Evolutionary conservation across 1,140 invertebrate genomes (phyloP).

Genomic region (Stenopsyche tienmushanensis): DNA sequence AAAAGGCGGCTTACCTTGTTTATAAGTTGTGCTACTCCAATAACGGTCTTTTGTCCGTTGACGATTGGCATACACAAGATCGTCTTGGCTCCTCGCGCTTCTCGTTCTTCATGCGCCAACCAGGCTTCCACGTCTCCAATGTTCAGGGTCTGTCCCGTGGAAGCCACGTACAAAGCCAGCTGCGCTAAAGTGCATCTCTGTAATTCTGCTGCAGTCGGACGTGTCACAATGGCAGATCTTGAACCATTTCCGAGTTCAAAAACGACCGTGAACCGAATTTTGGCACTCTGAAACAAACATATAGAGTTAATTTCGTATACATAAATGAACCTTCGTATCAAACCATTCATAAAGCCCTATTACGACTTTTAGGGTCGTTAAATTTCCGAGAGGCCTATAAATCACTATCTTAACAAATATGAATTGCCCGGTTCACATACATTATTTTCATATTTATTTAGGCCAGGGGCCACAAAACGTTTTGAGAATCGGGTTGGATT

Average conservation of each 20-base stretch:
- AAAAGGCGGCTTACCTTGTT: constrained; percentile 84
- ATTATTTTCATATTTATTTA: no score
- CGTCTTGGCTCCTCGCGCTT: constrained; percentile 59
- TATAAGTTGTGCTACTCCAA: constrained; percentile 91
- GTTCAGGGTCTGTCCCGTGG: constrained; percentile 78
- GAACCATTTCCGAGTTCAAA: constrained; percentile 33
- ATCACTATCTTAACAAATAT: no score
- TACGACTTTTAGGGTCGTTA: no score
- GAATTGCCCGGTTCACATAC: no score
- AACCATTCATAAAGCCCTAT: no score
- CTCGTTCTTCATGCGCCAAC: constrained; percentile 59
- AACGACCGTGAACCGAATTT: constrained; percentile 37
- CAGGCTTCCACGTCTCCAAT: constrained; percentile 76
- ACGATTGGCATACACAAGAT: constrained; percentile 91
- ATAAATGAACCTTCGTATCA: no score
- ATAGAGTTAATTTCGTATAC: no score
- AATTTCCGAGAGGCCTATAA: no score
- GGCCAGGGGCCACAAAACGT: no score
- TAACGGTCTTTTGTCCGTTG: constrained; percentile 82
- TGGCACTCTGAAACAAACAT: constrained; percentile 32
- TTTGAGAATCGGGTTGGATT: no score
- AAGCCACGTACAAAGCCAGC: constrained; percentile 80
- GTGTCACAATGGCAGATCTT: constrained; percentile 26
- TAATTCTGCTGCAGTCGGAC: constrained; percentile 47
- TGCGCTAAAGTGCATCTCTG: constrained; percentile 63